Conservation (phyloP, 2,797 vertebrate genomes). For the Ataeniobius toweri region DNA sequence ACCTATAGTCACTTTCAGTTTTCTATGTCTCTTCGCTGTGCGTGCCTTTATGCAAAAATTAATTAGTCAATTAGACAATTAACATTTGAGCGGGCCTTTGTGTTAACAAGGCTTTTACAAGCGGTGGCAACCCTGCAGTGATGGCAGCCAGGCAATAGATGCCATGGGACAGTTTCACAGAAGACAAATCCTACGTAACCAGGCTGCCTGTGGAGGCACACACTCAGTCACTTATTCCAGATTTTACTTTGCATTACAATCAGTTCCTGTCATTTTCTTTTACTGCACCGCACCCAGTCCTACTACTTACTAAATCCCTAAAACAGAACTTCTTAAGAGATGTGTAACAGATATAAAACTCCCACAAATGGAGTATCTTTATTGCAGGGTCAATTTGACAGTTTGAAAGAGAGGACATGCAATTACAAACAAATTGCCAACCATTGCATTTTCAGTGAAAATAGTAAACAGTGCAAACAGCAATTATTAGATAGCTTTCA, state of each 20-base stretch:
- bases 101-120: constrained; percentile 89
- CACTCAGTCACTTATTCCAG: constrained; percentile 9
- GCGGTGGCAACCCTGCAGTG: constrained; percentile 83
- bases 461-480: neutral
- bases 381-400: neutral
- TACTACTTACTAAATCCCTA: neutral
- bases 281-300: neutral
- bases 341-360: too few species aligned
- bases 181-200: constrained; percentile 38
- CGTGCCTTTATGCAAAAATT: constrained; percentile 84
- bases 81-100: constrained; percentile 88
- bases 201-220: constrained; percentile 15
- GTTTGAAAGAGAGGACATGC: neutral
- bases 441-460: neutral
- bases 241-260: neutral
- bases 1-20: constrained; percentile 88
- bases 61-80: constrained; percentile 91
- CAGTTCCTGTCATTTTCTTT: neutral
- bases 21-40: constrained; percentile 73
- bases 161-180: constrained; percentile 77
- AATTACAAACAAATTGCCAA: neutral
- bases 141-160: constrained; percentile 76
- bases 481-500: neutral
- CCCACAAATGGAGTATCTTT: neutral
- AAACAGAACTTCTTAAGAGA: neutral